These are phyloP conservation scores for Riparia riparia DNA, from an alignment of 2,113 vertebrate species.

Conservation along the genomic window DNA sequence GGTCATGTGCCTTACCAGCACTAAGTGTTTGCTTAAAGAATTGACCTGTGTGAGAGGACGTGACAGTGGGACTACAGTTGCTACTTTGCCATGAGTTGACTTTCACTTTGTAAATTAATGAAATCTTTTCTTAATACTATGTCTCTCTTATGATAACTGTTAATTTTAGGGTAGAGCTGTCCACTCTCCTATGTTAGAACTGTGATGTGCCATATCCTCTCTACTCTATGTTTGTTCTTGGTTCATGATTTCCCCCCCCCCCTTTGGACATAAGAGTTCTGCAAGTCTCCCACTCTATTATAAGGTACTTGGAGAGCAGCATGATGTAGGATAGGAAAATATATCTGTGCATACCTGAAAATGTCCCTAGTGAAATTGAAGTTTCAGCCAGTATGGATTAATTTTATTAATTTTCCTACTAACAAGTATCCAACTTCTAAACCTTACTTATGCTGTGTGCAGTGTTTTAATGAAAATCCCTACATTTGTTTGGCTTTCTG, in stretches of 20 bases:
- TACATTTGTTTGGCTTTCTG: not conserved
- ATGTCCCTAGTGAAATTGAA: not conserved
- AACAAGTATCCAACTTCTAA: not conserved
- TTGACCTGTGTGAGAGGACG: not conserved
- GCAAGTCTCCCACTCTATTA: not conserved
- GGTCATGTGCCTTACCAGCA: not conserved
- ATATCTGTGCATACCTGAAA: not conserved
- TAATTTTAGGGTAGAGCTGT: not conserved
- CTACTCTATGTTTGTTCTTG: not conserved
- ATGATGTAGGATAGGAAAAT: not conserved
- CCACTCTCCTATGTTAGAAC: rapidly evolving
- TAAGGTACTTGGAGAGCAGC: not conserved
- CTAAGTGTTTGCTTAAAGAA: conserved; percentile 21
- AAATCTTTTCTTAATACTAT: not conserved
- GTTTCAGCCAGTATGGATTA: not conserved
- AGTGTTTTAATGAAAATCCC: not conserved
- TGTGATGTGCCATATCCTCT: not conserved
- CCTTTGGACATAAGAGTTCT: not conserved
- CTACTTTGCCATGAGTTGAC: not conserved
- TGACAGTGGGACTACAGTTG: not conserved
- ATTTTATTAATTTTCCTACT: not conserved
- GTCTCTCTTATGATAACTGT: not conserved
- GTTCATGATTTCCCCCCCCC: too few relatives aligned
- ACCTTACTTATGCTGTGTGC: not conserved
- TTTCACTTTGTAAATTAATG: not conserved